phyloP scores from a whole-genome alignment of 2,888 invertebrate genomes.

The Anodontia alba region DNA sequence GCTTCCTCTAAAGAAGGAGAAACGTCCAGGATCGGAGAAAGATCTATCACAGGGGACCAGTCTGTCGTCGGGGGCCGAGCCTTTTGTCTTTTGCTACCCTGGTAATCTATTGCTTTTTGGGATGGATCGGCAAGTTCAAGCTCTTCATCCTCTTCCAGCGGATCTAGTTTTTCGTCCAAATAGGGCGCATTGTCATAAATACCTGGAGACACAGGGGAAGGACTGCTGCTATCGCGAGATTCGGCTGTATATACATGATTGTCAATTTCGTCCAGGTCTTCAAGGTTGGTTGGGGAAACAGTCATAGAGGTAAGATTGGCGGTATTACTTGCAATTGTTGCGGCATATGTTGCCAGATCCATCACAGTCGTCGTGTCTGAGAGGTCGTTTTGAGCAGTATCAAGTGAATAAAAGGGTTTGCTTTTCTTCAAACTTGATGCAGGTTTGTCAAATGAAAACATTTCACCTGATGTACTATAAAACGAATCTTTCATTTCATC shows the following conservation, averaged over 20 bases:
- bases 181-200: conserved; percentile 76
- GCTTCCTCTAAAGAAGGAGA: conserved; percentile 85
- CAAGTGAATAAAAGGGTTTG: conserved; percentile 61
- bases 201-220: conserved; percentile 79
- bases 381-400: conserved; percentile 51
- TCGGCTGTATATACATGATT: conserved; percentile 61
- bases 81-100: conserved; percentile 82
- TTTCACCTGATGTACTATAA: conserved; percentile 66
- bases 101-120: conserved; percentile 82
- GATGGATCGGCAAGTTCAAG: conserved; percentile 81
- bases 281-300: conserved; percentile 81
- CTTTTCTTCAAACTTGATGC: conserved; percentile 59
- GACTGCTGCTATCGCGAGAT: conserved; percentile 72
- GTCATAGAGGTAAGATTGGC: conserved; percentile 83
- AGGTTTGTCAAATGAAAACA: conserved; percentile 68
- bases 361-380: conserved; percentile 76
- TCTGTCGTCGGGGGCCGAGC: conserved; percentile 82
- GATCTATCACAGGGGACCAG: conserved; percentile 85
- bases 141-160: conserved; percentile 64
- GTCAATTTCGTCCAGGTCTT: conserved; percentile 35
- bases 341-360: conserved; percentile 83
- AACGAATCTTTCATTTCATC: conserved; percentile 71
- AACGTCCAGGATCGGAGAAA: conserved; percentile 85
- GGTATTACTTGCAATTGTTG: conserved; percentile 84
- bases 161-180: conserved; percentile 65